These are phyloP conservation scores for Cryptus armator DNA, from an alignment of 2,888 invertebrate genomes.

Conservation along the genomic window DNA sequence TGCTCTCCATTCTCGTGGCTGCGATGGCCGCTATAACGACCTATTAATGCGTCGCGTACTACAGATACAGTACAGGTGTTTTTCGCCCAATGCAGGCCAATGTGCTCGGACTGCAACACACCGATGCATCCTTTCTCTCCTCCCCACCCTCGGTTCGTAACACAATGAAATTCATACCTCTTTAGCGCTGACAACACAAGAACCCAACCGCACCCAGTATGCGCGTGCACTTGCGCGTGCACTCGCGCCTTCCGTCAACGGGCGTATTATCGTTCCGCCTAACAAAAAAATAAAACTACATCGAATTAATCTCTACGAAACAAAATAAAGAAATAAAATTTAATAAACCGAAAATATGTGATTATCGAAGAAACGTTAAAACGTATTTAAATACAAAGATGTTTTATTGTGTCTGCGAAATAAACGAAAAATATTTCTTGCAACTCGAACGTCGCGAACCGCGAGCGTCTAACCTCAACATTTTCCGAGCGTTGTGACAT, in stretches of 20 bases:
- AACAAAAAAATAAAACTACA: slow-evolving; percentile 3
- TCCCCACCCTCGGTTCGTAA: slow-evolving; percentile 9
- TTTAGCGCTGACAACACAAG: slow-evolving; percentile 56
- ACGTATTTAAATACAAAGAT: slow-evolving; percentile 13
- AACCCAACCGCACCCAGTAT: slow-evolving; percentile 63
- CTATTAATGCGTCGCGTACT: slow-evolving; percentile 1
- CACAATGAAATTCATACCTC: slow-evolving; percentile 39
- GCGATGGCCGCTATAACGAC: slow-evolving; percentile 15
- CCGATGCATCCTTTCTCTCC: slow-evolving; percentile 25
- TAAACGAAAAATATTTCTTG: background rate
- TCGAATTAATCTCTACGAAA: slow-evolving; percentile 1
- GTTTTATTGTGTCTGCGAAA: background rate
- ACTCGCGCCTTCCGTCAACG: slow-evolving; percentile 44
- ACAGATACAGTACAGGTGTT: slow-evolving; percentile 3
- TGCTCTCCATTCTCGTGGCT: background rate
- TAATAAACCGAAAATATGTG: slow-evolving; percentile 17
- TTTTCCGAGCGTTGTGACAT: slow-evolving; percentile 35
- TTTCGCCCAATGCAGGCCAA: background rate
- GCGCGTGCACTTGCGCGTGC: slow-evolving; percentile 37
- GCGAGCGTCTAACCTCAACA: slow-evolving; percentile 43
- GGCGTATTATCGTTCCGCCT: slow-evolving; percentile 12
- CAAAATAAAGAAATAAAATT: background rate
- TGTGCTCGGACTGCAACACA: background rate
- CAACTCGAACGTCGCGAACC: background rate
- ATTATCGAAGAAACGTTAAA: background rate